Conservation (phyloP, 37 sponge, comb jelly and placozoan genomes). For the Beroe forskalii region DNA sequence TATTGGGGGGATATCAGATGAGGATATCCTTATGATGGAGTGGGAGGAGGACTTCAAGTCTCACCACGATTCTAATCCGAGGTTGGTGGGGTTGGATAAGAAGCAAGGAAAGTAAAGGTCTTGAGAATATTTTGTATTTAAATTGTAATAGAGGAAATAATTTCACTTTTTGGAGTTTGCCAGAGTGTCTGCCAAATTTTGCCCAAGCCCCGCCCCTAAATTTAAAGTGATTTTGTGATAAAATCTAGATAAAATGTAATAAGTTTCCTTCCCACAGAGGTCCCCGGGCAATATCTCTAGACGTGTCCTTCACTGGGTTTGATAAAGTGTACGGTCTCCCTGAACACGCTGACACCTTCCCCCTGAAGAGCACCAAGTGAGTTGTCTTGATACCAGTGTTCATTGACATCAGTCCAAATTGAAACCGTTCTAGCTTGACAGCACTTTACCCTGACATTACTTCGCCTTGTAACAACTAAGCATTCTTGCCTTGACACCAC, state of each 20-base stretch:
- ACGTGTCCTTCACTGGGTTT: conserved; percentile 92
- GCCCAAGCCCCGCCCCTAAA: no score
- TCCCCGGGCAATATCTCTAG: conserved; percentile 89
- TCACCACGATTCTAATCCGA: conserved; percentile 90
- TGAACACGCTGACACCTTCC: conserved; percentile 93
- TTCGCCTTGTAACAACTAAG: no score
- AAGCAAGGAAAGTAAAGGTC: neutral
- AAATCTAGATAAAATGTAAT: no score
- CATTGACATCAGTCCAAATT: conserved; percentile 65
- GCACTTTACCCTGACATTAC: no score
- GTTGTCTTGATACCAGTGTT: neutral
- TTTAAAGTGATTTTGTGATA: no score
- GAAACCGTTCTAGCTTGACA: no score
- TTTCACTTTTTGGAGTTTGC: no score
- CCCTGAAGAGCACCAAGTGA: conserved; percentile 84
- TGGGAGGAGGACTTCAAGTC: conserved; percentile 97
- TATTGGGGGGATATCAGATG: conserved; percentile 66
- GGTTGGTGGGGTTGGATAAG: neutral
- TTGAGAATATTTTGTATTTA: neutral
- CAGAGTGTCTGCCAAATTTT: no score
- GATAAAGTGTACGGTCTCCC: conserved; percentile 96
- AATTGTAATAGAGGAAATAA: no score
- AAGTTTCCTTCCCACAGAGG: no score
- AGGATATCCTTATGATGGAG: conserved; percentile 43
- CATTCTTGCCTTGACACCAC: no score